Evolutionary conservation across 2,888 invertebrate species (phyloP).

Genomic region (Apoda limacodes): DNA sequence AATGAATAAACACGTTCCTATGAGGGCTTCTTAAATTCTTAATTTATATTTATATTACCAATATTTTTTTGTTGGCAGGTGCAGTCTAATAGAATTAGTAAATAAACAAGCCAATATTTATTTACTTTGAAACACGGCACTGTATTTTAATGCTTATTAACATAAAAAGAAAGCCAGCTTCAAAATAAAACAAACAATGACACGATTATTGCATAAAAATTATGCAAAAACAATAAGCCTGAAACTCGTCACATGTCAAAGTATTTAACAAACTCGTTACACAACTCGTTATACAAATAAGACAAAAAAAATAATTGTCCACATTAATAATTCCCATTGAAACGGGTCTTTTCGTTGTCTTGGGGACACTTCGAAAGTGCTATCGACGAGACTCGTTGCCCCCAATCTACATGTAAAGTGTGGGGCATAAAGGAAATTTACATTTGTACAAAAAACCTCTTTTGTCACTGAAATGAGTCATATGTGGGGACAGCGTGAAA

Average conservation of each 20-base stretch:
- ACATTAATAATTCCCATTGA: slow-evolving; percentile 37
- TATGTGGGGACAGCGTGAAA: slow-evolving; percentile 36
- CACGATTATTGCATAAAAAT: too few species aligned
- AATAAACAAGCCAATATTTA: too few species aligned
- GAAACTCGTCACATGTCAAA: slow-evolving; percentile 24
- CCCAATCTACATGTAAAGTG: slow-evolving; percentile 58
- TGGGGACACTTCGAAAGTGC: slow-evolving; percentile 37
- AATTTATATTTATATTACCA: too few species aligned
- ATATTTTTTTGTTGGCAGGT: too few species aligned
- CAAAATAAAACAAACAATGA: too few species aligned
- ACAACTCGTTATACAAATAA: not conserved
- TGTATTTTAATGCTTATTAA: too few species aligned
- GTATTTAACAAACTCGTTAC: slow-evolving; percentile 22
- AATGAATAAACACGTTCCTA: too few species aligned
- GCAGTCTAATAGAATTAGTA: too few species aligned
- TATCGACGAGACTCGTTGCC: slow-evolving; percentile 34
- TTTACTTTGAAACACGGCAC: too few species aligned
- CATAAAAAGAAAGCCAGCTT: too few species aligned
- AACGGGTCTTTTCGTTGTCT: slow-evolving; percentile 24
- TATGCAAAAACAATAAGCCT: too few species aligned
- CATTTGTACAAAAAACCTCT: slow-evolving; percentile 50
- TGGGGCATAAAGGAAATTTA: slow-evolving; percentile 50
- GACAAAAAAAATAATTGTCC: slow-evolving; percentile 19
- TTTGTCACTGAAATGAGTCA: slow-evolving; percentile 48
- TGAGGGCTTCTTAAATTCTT: too few species aligned